A percentile compares a stretch with the other conserved stretches of the same genome.
These are phyloP conservation scores for Remorina albescens DNA, from an alignment of 2,797 vertebrate genomes.

Conservation along the genomic window DNA sequence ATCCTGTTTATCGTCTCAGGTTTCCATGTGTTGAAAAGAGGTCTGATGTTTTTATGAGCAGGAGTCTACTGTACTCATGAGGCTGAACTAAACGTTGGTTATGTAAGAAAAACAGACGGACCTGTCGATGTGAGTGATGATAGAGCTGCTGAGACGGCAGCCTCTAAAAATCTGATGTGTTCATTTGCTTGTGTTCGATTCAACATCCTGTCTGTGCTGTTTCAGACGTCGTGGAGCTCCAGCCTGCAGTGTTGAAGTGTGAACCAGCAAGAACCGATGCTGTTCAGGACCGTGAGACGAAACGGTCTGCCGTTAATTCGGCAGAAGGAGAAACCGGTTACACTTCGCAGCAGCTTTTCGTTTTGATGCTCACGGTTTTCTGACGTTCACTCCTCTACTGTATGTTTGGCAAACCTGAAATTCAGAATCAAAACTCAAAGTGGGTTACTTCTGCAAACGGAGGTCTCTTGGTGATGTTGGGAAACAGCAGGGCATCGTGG, in stretches of 20 bases:
- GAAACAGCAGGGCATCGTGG: no score
- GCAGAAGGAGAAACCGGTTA: no score
- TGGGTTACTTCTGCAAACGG: no score
- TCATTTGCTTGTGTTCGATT: constrained; percentile 37
- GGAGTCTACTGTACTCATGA: constrained; percentile 9
- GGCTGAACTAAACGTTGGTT: constrained; percentile 49
- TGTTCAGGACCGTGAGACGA: neutral
- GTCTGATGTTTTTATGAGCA: constrained; percentile 18
- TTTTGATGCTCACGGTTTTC: no score
- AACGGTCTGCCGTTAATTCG: neutral
- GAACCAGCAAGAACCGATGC: constrained; percentile 1
- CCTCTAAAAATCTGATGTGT: constrained; percentile 41
- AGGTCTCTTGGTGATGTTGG: no score
- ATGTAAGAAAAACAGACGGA: constrained; percentile 25
- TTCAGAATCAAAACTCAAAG: no score
- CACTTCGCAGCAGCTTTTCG: no score
- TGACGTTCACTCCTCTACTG: no score
- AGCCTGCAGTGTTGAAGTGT: neutral
- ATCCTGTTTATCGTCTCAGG: constrained; percentile 13
- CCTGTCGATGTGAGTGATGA: constrained; percentile 21
- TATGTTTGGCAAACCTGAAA: no score
- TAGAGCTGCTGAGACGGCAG: constrained; percentile 17
- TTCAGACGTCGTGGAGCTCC: no score
- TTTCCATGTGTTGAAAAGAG: constrained; percentile 9
- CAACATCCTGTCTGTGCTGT: constrained; percentile 29